Percentiles rank a stretch among this genome's conserved stretches.
Evolutionary conservation across 2,888 invertebrate species (phyloP).

Genomic region (Hylaea fasciaria): DNA sequence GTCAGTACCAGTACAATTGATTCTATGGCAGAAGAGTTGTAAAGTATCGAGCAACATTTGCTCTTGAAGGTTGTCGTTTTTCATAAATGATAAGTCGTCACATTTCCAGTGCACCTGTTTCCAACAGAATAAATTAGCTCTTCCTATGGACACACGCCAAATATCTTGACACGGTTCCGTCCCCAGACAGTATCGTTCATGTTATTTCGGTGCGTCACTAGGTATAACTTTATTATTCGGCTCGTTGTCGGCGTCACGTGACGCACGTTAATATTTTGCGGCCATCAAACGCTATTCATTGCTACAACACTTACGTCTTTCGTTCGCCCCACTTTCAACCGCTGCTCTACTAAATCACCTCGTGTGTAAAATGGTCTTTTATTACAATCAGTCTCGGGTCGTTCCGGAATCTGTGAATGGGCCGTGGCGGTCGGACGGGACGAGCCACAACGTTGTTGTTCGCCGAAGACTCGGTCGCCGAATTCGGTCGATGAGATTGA

Average conservation of each 20-base stretch:
- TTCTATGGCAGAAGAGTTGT: not conserved
- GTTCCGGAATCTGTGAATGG: not conserved
- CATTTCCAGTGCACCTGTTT: slow-evolving; percentile 48
- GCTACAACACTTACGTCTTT: slow-evolving; percentile 37
- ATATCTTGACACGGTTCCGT: slow-evolving; percentile 36
- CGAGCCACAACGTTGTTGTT: too few relatives aligned
- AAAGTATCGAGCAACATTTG: not conserved
- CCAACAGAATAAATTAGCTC: slow-evolving; percentile 38
- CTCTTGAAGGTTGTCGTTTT: slow-evolving; percentile 5
- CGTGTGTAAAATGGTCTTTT: not conserved
- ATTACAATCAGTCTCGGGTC: not conserved
- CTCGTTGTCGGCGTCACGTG: slow-evolving; percentile 33
- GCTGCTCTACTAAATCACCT: slow-evolving; percentile 15
- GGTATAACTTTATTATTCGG: slow-evolving; percentile 39
- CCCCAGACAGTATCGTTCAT: slow-evolving; percentile 25
- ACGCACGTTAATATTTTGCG: slow-evolving; percentile 29
- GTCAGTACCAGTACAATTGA: not conserved
- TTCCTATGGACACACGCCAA: slow-evolving; percentile 58
- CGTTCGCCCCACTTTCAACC: slow-evolving; percentile 37
- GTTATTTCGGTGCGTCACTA: slow-evolving; percentile 30
- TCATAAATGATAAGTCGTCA: slow-evolving; percentile 3
- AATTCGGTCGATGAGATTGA: slow-evolving; percentile 31
- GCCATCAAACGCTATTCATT: slow-evolving; percentile 30
- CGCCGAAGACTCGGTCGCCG: slow-evolving; percentile 4
- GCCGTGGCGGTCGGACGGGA: not conserved